These are phyloP conservation scores for Miltochrista miniata DNA, from an alignment of 2,888 invertebrate genomes.

Conservation along the genomic window DNA sequence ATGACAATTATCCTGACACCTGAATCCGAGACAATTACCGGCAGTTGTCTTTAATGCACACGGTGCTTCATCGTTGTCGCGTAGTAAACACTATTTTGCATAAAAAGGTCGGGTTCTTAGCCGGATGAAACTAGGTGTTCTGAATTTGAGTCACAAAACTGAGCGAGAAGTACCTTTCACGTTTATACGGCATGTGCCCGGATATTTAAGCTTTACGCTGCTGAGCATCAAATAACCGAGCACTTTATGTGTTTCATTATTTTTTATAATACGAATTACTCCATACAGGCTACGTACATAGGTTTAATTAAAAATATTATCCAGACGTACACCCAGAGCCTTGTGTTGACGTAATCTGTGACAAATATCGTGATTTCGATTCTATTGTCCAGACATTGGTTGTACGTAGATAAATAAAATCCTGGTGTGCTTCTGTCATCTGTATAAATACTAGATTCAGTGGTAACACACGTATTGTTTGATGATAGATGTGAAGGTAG, in stretches of 20 bases:
- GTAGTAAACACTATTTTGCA: conserved; percentile 37
- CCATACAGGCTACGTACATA: too few relatives aligned
- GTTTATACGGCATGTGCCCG: conserved; percentile 24
- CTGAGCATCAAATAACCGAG: conserved; percentile 6
- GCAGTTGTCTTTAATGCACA: conserved; percentile 8
- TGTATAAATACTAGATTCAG: too few relatives aligned
- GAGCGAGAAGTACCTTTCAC: conserved; percentile 4
- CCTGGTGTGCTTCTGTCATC: too few relatives aligned
- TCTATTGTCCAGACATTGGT: too few relatives aligned
- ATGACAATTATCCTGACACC: too few relatives aligned
- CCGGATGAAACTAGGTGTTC: conserved; percentile 43
- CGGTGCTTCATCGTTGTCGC: conserved; percentile 16
- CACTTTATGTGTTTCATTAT: neutral
- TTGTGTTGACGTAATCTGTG: too few relatives aligned
- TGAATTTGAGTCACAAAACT: conserved; percentile 35
- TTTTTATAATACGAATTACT: neutral
- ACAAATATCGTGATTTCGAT: too few relatives aligned
- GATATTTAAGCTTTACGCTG: conserved; percentile 37
- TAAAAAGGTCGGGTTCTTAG: conserved; percentile 42
- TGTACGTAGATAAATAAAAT: too few relatives aligned
- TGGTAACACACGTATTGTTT: too few relatives aligned
- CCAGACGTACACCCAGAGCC: too few relatives aligned
- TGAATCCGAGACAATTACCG: neutral
- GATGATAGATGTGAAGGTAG: too few relatives aligned
- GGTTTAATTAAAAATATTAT: too few relatives aligned